These are phyloP conservation scores for Arctia plantaginis DNA, from an alignment of 2,888 invertebrate genomes.

Conservation along the genomic window DNA sequence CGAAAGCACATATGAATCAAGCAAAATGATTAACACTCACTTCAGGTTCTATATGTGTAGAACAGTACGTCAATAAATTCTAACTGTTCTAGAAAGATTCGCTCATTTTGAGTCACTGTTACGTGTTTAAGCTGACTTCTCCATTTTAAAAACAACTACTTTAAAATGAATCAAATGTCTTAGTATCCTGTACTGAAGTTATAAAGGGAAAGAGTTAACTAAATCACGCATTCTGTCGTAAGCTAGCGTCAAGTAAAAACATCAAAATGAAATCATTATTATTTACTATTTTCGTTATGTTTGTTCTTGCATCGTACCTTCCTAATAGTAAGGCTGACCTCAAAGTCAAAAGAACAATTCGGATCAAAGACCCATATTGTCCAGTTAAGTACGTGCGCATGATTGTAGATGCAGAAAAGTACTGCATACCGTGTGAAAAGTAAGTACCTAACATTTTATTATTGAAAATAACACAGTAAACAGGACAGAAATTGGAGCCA, in stretches of 20 bases:
- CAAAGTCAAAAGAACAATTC: background rate
- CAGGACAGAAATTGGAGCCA: no score
- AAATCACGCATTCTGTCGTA: background rate
- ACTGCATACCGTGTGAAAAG: slow-evolving; percentile 10
- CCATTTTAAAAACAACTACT: background rate
- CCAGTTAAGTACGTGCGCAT: background rate
- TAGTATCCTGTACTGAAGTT: background rate
- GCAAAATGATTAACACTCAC: background rate
- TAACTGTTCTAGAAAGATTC: background rate
- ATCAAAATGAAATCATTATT: slow-evolving; percentile 5
- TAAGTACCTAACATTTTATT: background rate
- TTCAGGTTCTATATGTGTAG: background rate
- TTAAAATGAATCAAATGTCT: background rate
- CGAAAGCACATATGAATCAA: background rate
- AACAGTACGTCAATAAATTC: background rate
- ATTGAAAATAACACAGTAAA: no score
- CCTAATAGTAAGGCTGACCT: background rate
- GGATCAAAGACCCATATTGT: slow-evolving; percentile 8
- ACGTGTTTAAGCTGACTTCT: background rate
- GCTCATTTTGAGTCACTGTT: background rate
- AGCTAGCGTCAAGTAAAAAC: background rate
- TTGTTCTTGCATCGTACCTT: background rate
- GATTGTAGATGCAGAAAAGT: background rate
- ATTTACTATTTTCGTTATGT: background rate
- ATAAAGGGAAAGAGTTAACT: background rate